phyloP scores from a whole-genome alignment of 2,888 invertebrate genomes.

The Crossocerus cetratus region DNA sequence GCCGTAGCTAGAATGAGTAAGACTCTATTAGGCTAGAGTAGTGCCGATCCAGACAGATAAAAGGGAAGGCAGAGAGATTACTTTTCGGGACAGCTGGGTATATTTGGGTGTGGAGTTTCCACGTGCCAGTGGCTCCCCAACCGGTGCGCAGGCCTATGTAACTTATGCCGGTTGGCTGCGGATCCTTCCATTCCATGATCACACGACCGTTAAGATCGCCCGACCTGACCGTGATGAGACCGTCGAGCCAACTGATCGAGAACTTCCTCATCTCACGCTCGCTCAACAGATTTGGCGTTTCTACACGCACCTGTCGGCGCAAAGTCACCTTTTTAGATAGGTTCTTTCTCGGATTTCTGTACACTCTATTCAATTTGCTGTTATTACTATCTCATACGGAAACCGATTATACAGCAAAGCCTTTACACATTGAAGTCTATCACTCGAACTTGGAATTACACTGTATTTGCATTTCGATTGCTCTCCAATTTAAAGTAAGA shows the following conservation, averaged over 20 bases:
- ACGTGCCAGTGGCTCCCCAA: conserved; percentile 83
- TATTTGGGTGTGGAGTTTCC: conserved; percentile 78
- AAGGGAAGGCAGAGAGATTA: conserved; percentile 27
- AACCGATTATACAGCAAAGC: no score
- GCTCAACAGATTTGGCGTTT: conserved; percentile 80
- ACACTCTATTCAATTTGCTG: neutral
- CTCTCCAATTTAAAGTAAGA: no score
- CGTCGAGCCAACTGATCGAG: conserved; percentile 80
- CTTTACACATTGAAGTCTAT: no score
- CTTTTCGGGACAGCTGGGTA: conserved; percentile 48
- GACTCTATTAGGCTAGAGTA: no score
- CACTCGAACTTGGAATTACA: no score
- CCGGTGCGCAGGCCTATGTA: conserved; percentile 83
- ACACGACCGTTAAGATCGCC: conserved; percentile 77
- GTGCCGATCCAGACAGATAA: neutral
- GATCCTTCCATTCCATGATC: conserved; percentile 81
- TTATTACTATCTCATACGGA: no score
- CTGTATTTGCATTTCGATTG: no score
- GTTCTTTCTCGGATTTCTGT: neutral
- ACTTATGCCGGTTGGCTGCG: conserved; percentile 80
- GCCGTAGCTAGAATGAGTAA: no score
- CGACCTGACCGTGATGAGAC: conserved; percentile 78
- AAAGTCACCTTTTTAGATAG: conserved; percentile 33
- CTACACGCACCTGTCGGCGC: conserved; percentile 78
- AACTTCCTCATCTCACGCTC: conserved; percentile 80